Conservation (phyloP, 2,113 vertebrate genomes). For the Antechinus stuartii region DNA sequence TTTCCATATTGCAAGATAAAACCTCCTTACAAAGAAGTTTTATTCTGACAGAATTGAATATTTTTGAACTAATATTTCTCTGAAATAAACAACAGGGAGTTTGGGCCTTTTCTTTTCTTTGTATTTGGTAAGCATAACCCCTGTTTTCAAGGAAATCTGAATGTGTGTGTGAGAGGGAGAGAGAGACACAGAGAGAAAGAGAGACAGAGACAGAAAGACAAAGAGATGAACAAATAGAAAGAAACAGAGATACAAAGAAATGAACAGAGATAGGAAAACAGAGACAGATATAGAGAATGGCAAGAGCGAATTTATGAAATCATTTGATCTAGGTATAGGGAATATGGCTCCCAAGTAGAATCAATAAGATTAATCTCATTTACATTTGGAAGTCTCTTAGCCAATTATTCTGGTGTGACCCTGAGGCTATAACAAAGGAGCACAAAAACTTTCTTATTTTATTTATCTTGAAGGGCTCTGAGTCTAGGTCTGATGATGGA, state of each 20-base stretch:
- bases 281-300: not conserved
- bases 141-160: not conserved
- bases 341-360: not conserved
- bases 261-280: not conserved
- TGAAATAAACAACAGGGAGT: not conserved
- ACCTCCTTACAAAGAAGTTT: not conserved
- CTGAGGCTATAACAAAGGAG: not conserved
- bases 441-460: not conserved
- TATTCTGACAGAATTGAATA: not conserved
- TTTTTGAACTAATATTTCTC: not conserved
- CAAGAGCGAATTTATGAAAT: not conserved
- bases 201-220: no score
- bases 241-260: no score
- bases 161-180: not conserved
- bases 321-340: not conserved
- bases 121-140: not conserved
- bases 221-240: no score
- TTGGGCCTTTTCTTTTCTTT: not conserved
- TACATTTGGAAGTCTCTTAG: not conserved
- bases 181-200: no score
- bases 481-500: not conserved
- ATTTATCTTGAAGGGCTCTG: not conserved
- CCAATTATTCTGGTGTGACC: not conserved
- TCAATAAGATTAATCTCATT: not conserved
- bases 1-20: not conserved